Evolutionary conservation across 2,797 vertebrate genomes (phyloP), one percentile per base, ranked within the genome.

Genomic region (Natrix natrix): DNA sequence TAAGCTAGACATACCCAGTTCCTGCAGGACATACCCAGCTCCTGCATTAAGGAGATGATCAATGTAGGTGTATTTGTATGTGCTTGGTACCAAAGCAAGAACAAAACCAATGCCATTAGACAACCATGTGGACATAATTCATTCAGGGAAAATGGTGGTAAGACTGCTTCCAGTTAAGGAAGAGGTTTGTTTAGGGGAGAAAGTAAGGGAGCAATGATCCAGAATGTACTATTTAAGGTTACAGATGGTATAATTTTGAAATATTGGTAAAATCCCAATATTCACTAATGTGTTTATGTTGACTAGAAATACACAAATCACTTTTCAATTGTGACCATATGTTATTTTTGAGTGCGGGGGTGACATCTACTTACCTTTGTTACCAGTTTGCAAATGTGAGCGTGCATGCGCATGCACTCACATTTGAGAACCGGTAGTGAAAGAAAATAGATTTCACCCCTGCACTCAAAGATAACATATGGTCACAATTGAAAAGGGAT

Each of bases 231-330:
- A 17, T 74, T 74, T 74, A 32, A 37, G 63, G 4, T 66, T 66
- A 66, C 12, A n/a, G 63, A 66, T 63, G 28, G 4, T 56, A 32
- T 69, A 69, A 69, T 69, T 69, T 69, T 69, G 63, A 69, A n/a
- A 13, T 22, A 66, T 28, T 66, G 63, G 4, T 63, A 66, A 28
- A 66, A 28, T 4, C 4, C 63, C 63, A 69, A 69, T n/a, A 69
- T 14, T 69, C 28, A 69, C 63, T 16, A 32, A 69, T 91, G 94
- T 93, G 56, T 95, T 93, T 28, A 96, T 91, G 17, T 24, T 0
- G 7, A 94, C 91, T 92, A 90, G 26, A 94, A 95, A 93, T 93
- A 92, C 28, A 88, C 56, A 78, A 8, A 55, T 91, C 52, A n/a
- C 55, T 90, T 54, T 57, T 52, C 56, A 74, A 26, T 61, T 61